Evolutionary conservation across 2,888 invertebrate species (phyloP), one percentile per base, ranked within the genome.

Genomic region (Eupithecia vulgata): DNA sequence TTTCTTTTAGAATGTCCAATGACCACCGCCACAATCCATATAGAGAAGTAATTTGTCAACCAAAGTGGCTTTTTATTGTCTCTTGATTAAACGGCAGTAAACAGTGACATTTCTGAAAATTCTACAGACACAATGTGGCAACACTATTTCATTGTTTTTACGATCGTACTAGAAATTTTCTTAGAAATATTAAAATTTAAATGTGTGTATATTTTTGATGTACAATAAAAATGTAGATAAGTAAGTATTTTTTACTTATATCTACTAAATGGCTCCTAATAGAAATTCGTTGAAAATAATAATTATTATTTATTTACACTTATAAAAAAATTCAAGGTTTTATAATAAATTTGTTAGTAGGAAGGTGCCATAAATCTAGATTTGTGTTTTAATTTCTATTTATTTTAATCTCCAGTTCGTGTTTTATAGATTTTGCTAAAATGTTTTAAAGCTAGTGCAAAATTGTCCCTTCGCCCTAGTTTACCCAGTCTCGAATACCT

Each of bases 51-150:
- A 34, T 61, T 37, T 25, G 40, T 65, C 65, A 65, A 37, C 57
- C 57, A 70, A 64, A 67, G 62, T 71, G 62, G 67, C 65, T 61
- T 48, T 59, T 75, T 68, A 69, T 71, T 34, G 62, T 1, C 59
- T 13, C 59, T 30, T 17, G 40, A 72, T 75, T 70, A 48, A 10
- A 21, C 62, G n/a, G 62, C 68, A 57, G 67, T 73, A 73, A 67
- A 73, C 17, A 1, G 64, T 59, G 68, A 74, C 70, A 68, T 70
- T 70, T 73, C 42, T 45, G 25, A 70, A 75, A 75, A 70, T 67
- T 67, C 45, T 12, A 64, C n/a, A 17, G 5, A 59, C 10, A 35
- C 30, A 48, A 35, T 64, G 70, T 64, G 42, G 64, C 64, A 70
- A 70, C 45, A 30, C 37, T 57, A 37, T 57, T 35, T 57, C 21